A percentile compares a stretch with the other conserved stretches of the same genome.
Evolutionary conservation across 2,888 invertebrate species (phyloP).

Genomic region (Tholera decimalis): DNA sequence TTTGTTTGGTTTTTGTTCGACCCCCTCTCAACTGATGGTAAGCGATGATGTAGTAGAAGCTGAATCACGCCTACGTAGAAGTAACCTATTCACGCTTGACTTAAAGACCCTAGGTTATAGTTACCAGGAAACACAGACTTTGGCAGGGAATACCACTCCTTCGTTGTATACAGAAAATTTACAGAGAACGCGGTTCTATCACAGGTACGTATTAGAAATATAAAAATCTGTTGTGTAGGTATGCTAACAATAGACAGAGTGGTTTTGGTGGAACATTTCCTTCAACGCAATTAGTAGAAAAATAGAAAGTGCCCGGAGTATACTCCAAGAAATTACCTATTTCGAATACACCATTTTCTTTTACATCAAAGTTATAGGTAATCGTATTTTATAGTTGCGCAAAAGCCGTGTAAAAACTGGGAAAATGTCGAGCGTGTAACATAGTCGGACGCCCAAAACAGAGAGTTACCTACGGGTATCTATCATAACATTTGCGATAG

Average conservation of each 20-base stretch:
- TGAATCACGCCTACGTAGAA: too few species aligned
- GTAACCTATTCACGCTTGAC: too few species aligned
- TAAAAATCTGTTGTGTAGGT: neutral
- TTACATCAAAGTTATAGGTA: neutral
- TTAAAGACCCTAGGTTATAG: too few species aligned
- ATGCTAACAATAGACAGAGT: neutral
- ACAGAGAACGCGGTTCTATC: too few species aligned
- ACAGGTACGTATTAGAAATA: constrained; percentile 6
- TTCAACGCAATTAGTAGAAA: neutral
- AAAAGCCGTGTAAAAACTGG: neutral
- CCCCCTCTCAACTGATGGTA: too few species aligned
- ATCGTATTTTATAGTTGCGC: neutral
- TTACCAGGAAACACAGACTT: too few species aligned
- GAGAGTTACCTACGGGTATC: constrained; percentile 35
- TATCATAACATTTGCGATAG: constrained; percentile 60
- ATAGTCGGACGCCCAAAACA: constrained; percentile 13
- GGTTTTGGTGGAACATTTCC: neutral
- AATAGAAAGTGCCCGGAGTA: neutral
- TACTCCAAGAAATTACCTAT: neutral
- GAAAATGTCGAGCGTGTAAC: constrained; percentile 43
- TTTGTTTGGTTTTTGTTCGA: too few species aligned
- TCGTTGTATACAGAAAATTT: too few species aligned
- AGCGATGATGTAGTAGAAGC: too few species aligned
- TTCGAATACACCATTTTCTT: neutral
- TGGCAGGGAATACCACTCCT: too few species aligned